Evolutionary conservation across 1,140 invertebrate genomes (phyloP).

Genomic region (Drosophila persimilis): DNA sequence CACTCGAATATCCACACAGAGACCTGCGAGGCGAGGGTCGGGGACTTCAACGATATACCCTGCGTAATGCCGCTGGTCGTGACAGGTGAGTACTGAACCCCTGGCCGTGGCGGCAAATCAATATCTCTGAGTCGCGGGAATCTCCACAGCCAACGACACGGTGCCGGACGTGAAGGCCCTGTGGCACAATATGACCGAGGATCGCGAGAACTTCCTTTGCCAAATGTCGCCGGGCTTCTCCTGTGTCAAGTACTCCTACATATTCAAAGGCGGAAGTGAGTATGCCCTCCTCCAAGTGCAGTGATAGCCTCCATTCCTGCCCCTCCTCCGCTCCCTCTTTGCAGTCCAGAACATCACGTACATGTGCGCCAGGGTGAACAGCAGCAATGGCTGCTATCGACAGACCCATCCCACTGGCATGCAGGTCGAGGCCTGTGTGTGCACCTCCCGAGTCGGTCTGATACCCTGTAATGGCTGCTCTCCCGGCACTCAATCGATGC

Average conservation of each 20-base stretch:
- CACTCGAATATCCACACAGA: conserved; percentile 58
- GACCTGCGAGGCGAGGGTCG: conserved; percentile 59
- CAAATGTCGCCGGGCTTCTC: conserved; percentile 63
- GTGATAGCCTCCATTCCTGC: not conserved
- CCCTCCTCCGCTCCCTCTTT: not conserved
- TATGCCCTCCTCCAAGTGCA: conserved; percentile 12
- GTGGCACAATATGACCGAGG: conserved; percentile 52
- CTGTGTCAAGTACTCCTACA: conserved; percentile 76
- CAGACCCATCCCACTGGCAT: conserved; percentile 64
- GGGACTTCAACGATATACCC: conserved; percentile 69
- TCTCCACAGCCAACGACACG: conserved; percentile 58
- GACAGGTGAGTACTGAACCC: conserved; percentile 46
- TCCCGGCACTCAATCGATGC: not conserved
- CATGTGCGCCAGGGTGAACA: conserved; percentile 77
- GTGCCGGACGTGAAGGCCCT: conserved; percentile 69
- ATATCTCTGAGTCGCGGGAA: not conserved
- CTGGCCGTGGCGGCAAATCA: not conserved
- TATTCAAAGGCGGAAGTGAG: conserved; percentile 77
- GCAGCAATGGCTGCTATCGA: conserved; percentile 64
- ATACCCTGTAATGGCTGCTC: conserved; percentile 67
- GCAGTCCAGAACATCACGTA: conserved; percentile 78
- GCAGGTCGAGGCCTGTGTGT: conserved; percentile 76
- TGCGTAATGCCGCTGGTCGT: conserved; percentile 65
- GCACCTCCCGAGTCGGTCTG: conserved; percentile 60
- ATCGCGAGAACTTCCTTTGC: conserved; percentile 61